Percentiles rank a stretch among this genome's conserved stretches.
These are phyloP conservation scores for Xanthia togata DNA, from an alignment of 2,888 invertebrate species.

Conservation along the genomic window DNA sequence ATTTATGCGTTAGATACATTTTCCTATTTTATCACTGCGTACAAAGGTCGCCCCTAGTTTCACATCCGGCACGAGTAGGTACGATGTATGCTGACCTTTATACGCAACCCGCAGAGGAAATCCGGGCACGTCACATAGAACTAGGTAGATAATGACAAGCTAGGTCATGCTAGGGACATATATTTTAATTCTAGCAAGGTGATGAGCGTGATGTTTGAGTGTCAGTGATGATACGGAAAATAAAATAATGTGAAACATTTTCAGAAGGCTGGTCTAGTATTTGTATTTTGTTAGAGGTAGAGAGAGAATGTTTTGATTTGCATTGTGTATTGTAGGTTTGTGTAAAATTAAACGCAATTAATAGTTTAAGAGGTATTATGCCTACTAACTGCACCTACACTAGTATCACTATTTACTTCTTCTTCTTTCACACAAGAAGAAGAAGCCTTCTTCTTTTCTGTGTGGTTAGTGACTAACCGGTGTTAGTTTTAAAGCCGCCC, in stretches of 20 bases:
- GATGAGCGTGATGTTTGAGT: slow-evolving; percentile 14
- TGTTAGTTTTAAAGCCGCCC: no score
- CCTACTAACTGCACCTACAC: neutral
- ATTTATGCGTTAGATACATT: slow-evolving; percentile 29
- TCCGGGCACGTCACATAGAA: slow-evolving; percentile 35
- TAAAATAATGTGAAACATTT: neutral
- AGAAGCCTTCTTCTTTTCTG: no score
- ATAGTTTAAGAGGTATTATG: no score
- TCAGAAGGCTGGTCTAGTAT: slow-evolving; percentile 1
- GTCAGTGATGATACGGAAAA: slow-evolving; percentile 5
- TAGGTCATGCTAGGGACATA: slow-evolving; percentile 2
- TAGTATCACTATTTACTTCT: neutral
- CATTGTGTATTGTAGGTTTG: no score
- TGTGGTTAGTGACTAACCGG: no score
- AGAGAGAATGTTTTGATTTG: neutral
- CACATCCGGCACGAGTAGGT: slow-evolving; percentile 25
- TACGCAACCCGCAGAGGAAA: slow-evolving; percentile 45
- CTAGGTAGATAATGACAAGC: slow-evolving; percentile 28
- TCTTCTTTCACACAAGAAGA: no score
- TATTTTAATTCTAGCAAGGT: slow-evolving; percentile 33
- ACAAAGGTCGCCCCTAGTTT: slow-evolving; percentile 32
- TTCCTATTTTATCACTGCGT: slow-evolving; percentile 28
- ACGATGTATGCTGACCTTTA: slow-evolving; percentile 47
- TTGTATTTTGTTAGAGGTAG: no score
- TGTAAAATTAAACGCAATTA: neutral